Evolutionary conservation across 2,888 invertebrate species (phyloP), one percentile per base, ranked within the genome.

Genomic region (Lomographa bimaculata): DNA sequence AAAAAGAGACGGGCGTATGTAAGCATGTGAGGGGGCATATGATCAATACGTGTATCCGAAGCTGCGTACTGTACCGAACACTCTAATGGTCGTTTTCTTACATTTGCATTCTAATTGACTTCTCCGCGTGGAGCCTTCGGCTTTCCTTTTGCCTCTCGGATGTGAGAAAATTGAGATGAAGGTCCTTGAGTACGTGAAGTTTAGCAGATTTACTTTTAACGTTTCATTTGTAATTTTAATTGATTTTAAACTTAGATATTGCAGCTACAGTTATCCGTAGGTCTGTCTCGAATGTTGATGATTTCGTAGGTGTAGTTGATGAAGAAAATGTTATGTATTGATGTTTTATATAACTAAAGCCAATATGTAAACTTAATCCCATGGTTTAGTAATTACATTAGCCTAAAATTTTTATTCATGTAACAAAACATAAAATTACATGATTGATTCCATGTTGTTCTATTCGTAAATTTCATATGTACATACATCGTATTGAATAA

Each of bases 71-170:
- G 71, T 51, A 45, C 54, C 53, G 64, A 64, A 71, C 70, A 61
- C 60, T 64, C 68, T 84, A 84, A 84, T 86, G 73, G 81, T 80
- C 84, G 83, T 89, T 86, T 89, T 89, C 87, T 89, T 87, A 84
- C 79, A 89, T 89, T 87, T 87, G 85, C 87, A 89, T 89, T 71
- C 71, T 86, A 86, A 87, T 87, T 86, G 81, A 69, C 77, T 79
- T 72, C 73, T 60, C 66, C 65, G 61, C 71, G 80, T 63, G 56
- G 56, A 59, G 59, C 59, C 60, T 54, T 50, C 46, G 50, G 47
- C 54, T 58, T 62, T 75, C 74, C 77, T 83, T 83, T 86, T 83
- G 77, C 80, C 67, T 73, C 57, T 40, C 19, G 57, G 38, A 56
- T 69, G 59, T 76, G 74, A 75, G 75, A 59, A 79, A 79, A 83